Evolutionary conservation across 2,888 invertebrate species (phyloP), one percentile per base, ranked within the genome.

Genomic region (Aleiodes testaceus): DNA sequence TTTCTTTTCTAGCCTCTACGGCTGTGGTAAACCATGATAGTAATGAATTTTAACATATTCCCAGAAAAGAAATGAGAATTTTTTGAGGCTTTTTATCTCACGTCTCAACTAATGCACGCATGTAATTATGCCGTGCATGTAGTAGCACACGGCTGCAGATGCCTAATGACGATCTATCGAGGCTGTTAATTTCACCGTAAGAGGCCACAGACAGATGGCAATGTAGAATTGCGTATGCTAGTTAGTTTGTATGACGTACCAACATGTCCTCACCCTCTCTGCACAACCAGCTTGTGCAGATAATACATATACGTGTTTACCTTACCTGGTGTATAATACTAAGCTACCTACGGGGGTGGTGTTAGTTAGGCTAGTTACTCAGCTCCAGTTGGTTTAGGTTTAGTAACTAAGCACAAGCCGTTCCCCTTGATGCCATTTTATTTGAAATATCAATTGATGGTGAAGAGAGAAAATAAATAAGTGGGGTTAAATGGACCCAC

Each of bases 121-220:
- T 16, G 30, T 59, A 59, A 59, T 59, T 59, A 59, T 59, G 42
- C 16, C 42, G 59, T 30, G 20, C 42, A 59, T 59, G 18, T 66
- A 72, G 73, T 72, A 72, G 73, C 47, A 20, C 44, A n/a, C 66
- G 18, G 16, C 20, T 12, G 45, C 22, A 52, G 59, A 26, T 50
- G 63, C 47, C 65, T 72, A 72, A 74, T 70, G 74, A 72, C 74
- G 66, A 74, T 71, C 65, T 71, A 72, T 72, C 72, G 69, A 61
- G 53, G 52, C 53, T 59, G 70, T 52, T 72, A 69, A 69, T 74
- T 75, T 74, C 64, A 47, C 69, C 55, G 53, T n/a, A 45, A 45
- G 61, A 20, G 61, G 16, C 42, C 6, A 16, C 18, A 14, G 16
- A n/a, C 16, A 45, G 26, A 12, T 9, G 22, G 63, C 11, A 6